Base-by-base conservation (phyloP, 2,113 vertebrate genomes). In the Channa argus region DNA sequence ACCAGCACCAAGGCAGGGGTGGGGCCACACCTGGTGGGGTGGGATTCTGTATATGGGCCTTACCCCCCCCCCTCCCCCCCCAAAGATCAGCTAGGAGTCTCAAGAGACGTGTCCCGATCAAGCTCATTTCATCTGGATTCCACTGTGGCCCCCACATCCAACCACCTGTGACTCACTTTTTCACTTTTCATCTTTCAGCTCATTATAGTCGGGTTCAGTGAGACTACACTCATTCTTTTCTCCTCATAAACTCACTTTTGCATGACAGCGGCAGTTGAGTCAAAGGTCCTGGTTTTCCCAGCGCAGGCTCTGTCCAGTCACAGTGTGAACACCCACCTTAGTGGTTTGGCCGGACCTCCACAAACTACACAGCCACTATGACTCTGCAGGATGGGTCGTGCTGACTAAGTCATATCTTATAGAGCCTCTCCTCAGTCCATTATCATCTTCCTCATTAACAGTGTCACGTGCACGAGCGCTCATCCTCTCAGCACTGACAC, bases 261-360 rank as follows among this genome's bases (percentile, higher is more conserved):
- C 45, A 1, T 15, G 24, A 44, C 51, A 45, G 51, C 50, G 37
- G 45, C 12, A 11, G 50, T 37, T 5, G n/a, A 51, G 61, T 81
- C 54, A 81, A 65, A 76, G 78, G 53, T 81, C 60, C 11, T 5
- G 45, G 24, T 67, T 73, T 56, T 67, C 66, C 54, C 79, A 64
- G 50, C 36, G 54, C 43, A n/a, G 14, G 43, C 39, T 43, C 44
- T 10, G 34, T 5, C 63, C 65, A 5, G 0, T 58, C 55, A 12
- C 37, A 7, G 62, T 65, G 53, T 52, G 37, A 1, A 65, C 56
- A 3, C 58, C 63, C 70, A 74, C 9, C 34, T 80, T 11, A 13
- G 58, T 1, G 33, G 38, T 64, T 58, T 64, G 60, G 59, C 49
- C 11, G 2, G 44, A n/a, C 6, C 4, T 4, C 11, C 50, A 0